A percentile compares a stretch with the other conserved stretches of the same genome.
These are phyloP conservation scores for Daphoenositta chrysoptera DNA, from an alignment of 2,113 vertebrate genomes.

Conservation along the genomic window DNA sequence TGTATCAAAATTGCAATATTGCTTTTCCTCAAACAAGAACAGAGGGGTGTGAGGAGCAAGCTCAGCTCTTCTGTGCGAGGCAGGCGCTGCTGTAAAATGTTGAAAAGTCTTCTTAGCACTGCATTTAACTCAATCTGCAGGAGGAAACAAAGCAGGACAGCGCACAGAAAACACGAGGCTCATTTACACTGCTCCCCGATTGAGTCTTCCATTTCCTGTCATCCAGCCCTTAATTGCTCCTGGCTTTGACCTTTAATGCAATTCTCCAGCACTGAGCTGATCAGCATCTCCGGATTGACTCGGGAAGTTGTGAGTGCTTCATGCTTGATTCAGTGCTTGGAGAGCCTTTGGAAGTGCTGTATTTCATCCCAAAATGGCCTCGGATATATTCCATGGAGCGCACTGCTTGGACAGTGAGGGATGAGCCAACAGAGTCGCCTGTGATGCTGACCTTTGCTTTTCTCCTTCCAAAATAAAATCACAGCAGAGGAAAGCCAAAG, in stretches of 20 bases:
- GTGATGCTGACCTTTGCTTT: not conserved
- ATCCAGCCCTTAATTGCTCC: conserved; percentile 3
- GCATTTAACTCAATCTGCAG: not conserved
- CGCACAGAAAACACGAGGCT: not conserved
- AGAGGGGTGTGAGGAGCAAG: not conserved
- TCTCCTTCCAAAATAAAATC: not conserved
- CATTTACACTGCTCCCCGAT: not conserved
- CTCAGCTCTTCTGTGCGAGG: not conserved
- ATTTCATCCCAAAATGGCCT: not conserved
- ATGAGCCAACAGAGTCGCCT: not conserved
- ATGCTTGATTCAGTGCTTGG: not conserved
- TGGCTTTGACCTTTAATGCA: conserved; percentile 9
- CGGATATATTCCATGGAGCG: not conserved
- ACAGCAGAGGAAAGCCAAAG: not conserved
- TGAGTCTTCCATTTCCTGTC: not conserved
- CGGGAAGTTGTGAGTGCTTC: not conserved
- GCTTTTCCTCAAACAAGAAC: not conserved
- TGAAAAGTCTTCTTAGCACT: not conserved
- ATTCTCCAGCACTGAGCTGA: not conserved
- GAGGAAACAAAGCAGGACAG: not conserved
- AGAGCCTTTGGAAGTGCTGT: not conserved
- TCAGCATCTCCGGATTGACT: not conserved
- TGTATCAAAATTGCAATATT: not conserved
- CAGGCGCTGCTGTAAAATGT: not conserved
- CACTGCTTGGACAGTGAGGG: not conserved